These are phyloP conservation scores for Lophochroa leadbeateri DNA, from an alignment of 2,113 vertebrate genomes.

Conservation along the genomic window DNA sequence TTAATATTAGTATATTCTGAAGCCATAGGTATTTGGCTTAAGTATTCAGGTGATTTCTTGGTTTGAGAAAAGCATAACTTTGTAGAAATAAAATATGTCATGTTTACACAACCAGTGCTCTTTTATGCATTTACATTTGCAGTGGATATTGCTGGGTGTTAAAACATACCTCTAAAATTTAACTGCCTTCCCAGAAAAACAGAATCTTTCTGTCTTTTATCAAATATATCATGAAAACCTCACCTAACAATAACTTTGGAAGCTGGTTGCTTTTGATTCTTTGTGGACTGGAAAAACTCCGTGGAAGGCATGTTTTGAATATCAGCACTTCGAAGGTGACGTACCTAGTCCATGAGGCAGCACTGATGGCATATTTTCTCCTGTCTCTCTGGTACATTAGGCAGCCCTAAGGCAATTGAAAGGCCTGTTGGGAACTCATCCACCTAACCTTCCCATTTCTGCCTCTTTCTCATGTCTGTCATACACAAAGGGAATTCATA, in stretches of 20 bases:
- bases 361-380: constrained; percentile 34
- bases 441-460: not conserved
- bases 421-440: not conserved
- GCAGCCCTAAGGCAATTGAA: constrained; percentile 26
- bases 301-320: not conserved
- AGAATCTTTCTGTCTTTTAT: not conserved
- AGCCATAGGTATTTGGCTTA: not conserved
- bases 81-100: not conserved
- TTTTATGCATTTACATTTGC: not conserved
- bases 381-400: constrained; percentile 12
- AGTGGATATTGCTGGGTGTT: not conserved
- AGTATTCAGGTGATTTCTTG: not conserved
- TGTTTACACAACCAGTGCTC: too few species aligned
- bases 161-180: not conserved
- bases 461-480: not conserved
- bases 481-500: not conserved
- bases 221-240: not conserved
- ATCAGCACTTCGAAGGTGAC: not conserved
- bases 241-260: not conserved
- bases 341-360: not conserved
- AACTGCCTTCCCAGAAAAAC: not conserved
- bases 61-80: not conserved
- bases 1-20: not conserved
- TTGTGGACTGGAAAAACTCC: not conserved
- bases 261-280: not conserved